A percentile compares a stretch with the other conserved stretches of the same genome.
phyloP scores from a whole-genome alignment of 2,888 invertebrate genomes.

The Myathropa florea region DNA sequence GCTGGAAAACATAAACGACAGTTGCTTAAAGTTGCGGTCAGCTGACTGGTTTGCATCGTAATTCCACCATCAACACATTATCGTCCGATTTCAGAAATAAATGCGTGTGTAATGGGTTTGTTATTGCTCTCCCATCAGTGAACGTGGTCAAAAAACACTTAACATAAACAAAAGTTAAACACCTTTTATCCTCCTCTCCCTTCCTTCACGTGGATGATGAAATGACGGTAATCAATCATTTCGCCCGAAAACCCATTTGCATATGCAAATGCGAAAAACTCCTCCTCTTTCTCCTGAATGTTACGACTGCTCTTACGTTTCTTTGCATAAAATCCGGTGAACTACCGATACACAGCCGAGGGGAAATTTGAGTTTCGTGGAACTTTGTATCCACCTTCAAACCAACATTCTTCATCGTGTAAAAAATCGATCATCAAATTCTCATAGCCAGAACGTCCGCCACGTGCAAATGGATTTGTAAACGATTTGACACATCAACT shows the following conservation, averaged over 20 bases:
- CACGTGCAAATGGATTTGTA: neutral
- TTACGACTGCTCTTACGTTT: no score
- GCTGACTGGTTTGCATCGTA: neutral
- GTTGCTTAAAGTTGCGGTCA: no score
- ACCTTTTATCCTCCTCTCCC: no score
- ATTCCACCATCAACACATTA: neutral
- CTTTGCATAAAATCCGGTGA: no score
- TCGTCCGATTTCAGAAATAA: neutral
- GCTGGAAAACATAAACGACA: no score
- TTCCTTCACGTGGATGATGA: no score
- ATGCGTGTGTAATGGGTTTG: neutral
- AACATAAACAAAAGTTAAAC: no score
- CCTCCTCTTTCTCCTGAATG: no score
- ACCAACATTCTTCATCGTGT: neutral
- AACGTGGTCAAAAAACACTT: neutral
- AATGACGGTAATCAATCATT: neutral
- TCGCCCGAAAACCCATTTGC: neutral
- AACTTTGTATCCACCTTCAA: neutral
- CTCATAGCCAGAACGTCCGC: neutral
- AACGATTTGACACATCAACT: neutral
- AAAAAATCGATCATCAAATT: neutral
- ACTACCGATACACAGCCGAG: no score
- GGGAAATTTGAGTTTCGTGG: neutral
- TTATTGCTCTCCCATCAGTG: neutral
- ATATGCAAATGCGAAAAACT: neutral